phyloP scores from a whole-genome alignment of 2,888 invertebrate species.

The Phorcus lineatus region DNA sequence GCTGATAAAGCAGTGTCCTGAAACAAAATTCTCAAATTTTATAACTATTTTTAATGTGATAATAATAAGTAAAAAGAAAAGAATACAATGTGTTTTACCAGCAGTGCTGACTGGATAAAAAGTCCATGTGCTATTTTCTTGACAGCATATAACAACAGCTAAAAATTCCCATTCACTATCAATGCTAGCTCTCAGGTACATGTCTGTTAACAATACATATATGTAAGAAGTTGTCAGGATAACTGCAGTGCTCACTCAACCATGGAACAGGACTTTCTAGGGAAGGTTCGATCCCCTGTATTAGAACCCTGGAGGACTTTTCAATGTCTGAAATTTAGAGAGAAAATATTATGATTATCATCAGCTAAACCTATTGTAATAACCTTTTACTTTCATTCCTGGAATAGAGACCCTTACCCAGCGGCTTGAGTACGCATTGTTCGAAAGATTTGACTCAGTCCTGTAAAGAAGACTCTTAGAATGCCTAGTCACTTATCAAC shows the following conservation, averaged over 20 bases:
- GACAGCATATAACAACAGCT: not conserved
- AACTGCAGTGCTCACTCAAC: constrained; percentile 97
- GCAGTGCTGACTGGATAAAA: too few relatives aligned
- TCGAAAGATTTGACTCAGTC: too few relatives aligned
- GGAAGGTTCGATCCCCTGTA: constrained; percentile 93
- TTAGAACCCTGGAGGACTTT: constrained; percentile 77
- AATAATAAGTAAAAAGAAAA: too few relatives aligned
- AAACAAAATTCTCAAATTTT: too few relatives aligned
- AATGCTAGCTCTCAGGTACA: constrained; percentile 33
- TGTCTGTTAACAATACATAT: constrained; percentile 76
- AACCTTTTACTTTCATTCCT: too few relatives aligned
- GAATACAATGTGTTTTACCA: too few relatives aligned
- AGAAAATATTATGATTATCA: not conserved
- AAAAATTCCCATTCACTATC: not conserved
- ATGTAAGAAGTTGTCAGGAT: constrained; percentile 98
- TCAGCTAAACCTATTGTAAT: not conserved
- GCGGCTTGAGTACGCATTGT: too few relatives aligned
- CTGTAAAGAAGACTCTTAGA: too few relatives aligned
- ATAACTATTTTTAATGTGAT: too few relatives aligned
- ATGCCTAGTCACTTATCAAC: too few relatives aligned
- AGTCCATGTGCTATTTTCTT: not conserved
- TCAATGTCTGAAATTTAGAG: constrained; percentile 34
- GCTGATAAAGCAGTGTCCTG: too few relatives aligned
- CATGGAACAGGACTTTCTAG: constrained; percentile 94
- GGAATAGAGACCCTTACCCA: too few relatives aligned